Evolutionary conservation across 2,113 vertebrate species (phyloP), one percentile per base, ranked within the genome.

Genomic region (Calcarius ornatus): DNA sequence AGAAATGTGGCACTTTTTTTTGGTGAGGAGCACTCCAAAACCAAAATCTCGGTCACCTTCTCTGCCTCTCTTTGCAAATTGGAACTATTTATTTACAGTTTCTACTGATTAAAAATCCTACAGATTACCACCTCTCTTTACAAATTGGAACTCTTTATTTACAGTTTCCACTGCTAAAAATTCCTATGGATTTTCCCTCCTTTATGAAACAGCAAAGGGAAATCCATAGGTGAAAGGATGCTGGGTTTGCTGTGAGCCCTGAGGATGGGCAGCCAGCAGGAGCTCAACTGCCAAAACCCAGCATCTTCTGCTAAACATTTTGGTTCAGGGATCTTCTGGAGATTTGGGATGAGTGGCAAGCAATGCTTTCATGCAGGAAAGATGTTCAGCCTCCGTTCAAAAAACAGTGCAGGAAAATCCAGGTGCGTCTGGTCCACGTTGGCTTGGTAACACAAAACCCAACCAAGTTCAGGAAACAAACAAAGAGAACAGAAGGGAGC

Each of bases 231-330:
- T 50, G 4, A 65, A 76, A 63, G 11, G 7, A 4, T 7, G 15
- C 2, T 70, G 85, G 14, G 15, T 91, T 92, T 76, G 31, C 12
- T 35, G 45, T 4, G 27, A 72, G 6, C 20, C 31, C 45, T 9
- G 24, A 35, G 51, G 47, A 50, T 11, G 43, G 30, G 20, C n/a
- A 81, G 17, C 10, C 56, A 66, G 28, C 21, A 83, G 60, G 27
- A 86, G 0, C 14, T 7, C n/a, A 37, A 2, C 12, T 27, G 37
- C 16, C n/a, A 17, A 69, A 93, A 72, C 0, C 1, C 2, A 50
- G 9, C 9, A 11, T 30, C 33, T 92, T 38, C 9, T 30, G 24
- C 13, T 21, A 22, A 79, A 33, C 0, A 12, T 69, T 45, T 65
- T 13, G 2, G 7, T 43, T 59, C 81, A 45, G 30, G 15, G 9